Evolutionary conservation across 2,888 invertebrate genomes (phyloP).

Genomic region (Ichneumon xanthorius): DNA sequence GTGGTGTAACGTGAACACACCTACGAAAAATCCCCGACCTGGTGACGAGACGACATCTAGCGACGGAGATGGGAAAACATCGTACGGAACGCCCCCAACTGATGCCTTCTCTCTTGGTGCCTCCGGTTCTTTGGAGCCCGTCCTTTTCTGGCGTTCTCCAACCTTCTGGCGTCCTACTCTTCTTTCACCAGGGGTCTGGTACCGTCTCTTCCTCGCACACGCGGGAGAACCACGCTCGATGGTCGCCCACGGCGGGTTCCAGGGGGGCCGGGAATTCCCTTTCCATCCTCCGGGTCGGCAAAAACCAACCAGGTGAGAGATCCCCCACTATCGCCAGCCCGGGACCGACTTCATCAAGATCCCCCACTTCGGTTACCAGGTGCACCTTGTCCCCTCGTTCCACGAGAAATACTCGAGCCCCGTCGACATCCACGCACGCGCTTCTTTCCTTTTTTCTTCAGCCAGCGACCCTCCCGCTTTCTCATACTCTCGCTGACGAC

Average conservation of each 20-base stretch:
- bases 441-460: constrained; percentile 22
- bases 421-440: constrained; percentile 32
- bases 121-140: background rate
- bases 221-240: constrained; percentile 26
- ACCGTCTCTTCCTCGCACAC: constrained; percentile 23
- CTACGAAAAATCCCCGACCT: constrained; percentile 23
- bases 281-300: background rate
- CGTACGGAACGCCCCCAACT: constrained; percentile 59
- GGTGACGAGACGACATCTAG: constrained; percentile 69
- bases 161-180: constrained; percentile 34
- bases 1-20: constrained; percentile 54
- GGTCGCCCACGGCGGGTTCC: constrained; percentile 25
- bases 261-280: constrained; percentile 33
- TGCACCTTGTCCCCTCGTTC: constrained; percentile 50
- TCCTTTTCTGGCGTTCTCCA: constrained; percentile 51
- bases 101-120: constrained; percentile 7
- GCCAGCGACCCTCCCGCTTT: constrained; percentile 10
- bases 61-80: constrained; percentile 41
- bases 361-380: constrained; percentile 49
- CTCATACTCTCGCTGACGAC: constrained; percentile 32
- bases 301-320: constrained; percentile 61
- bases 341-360: constrained; percentile 61
- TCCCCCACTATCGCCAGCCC: constrained; percentile 40
- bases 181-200: background rate
- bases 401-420: constrained; percentile 34